Conservation (phyloP, 2,797 vertebrate species). For the Microchirus variegatus region DNA sequence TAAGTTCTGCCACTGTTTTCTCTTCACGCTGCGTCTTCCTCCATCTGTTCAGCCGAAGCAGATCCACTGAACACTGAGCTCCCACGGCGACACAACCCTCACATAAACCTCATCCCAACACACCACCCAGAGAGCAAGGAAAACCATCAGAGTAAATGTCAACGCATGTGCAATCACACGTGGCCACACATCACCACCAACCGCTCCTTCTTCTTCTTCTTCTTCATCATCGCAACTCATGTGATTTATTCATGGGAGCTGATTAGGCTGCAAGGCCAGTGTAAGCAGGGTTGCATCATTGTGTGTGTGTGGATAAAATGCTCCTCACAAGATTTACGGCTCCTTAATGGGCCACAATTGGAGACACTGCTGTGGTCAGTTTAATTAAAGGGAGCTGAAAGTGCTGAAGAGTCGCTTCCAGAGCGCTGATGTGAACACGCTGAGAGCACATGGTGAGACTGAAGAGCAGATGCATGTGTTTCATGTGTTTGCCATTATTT, state of each 20-base stretch:
- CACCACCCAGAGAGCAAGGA: not conserved
- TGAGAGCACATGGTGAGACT: conserved; percentile 3
- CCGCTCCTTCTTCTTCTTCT: not conserved
- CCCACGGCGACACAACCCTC: not conserved
- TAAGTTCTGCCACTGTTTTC: conserved; percentile 33
- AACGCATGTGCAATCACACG: conserved; percentile 1
- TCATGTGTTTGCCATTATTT: conserved; percentile 46
- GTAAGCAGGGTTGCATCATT: conserved; percentile 55
- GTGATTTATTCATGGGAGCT: conserved; percentile 63
- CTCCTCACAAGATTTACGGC: conserved; percentile 67
- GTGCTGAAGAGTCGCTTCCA: conserved; percentile 58
- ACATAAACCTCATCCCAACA: not conserved
- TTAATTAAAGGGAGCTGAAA: conserved; percentile 69
- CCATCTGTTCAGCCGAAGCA: conserved; percentile 39
- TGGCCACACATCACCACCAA: conserved; percentile 16
- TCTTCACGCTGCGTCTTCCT: conserved; percentile 12
- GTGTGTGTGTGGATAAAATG: conserved; percentile 64
- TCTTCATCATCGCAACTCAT: conserved; percentile 1
- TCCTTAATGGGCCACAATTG: conserved; percentile 65
- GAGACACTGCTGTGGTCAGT: conserved; percentile 44
- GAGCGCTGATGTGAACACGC: conserved; percentile 34
- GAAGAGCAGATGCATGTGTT: conserved; percentile 30
- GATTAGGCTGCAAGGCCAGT: conserved; percentile 61
- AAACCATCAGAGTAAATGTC: conserved; percentile 8
- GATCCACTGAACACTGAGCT: conserved; percentile 9